These are phyloP conservation scores for Drosophila buzzatii DNA, from an alignment of 2,888 invertebrate genomes.

Conservation along the genomic window DNA sequence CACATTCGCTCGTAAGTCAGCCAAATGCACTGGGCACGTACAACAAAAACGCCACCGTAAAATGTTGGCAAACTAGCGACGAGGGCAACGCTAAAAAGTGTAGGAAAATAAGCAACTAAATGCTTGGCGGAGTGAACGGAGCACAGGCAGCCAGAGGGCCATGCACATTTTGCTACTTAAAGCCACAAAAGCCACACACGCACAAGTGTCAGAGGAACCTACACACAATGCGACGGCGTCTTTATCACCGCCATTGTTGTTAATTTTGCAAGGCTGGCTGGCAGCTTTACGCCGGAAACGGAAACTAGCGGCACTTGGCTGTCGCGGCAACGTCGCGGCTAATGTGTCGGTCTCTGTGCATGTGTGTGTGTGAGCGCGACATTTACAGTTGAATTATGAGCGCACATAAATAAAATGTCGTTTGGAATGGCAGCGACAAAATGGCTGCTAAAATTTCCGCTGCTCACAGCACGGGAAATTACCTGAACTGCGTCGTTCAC, in stretches of 20 bases:
- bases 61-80: slow-evolving; percentile 68
- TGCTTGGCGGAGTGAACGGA: slow-evolving; percentile 29
- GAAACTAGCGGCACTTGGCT: slow-evolving; percentile 77
- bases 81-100: slow-evolving; percentile 66
- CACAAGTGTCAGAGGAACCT: slow-evolving; percentile 22
- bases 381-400: slow-evolving; percentile 79
- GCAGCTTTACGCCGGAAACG: slow-evolving; percentile 74
- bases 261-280: slow-evolving; percentile 74
- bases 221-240: slow-evolving; percentile 58
- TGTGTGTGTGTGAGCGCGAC: slow-evolving; percentile 34
- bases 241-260: slow-evolving; percentile 80
- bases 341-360: slow-evolving; percentile 47
- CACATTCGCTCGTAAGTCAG: slow-evolving; percentile 41
- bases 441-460: slow-evolving; percentile 73
- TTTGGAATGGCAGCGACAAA: slow-evolving; percentile 66
- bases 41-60: slow-evolving; percentile 55
- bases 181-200: slow-evolving; percentile 75
- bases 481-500: slow-evolving; percentile 77
- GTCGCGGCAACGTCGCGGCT: slow-evolving; percentile 57
- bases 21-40: slow-evolving; percentile 54
- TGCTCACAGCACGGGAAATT: slow-evolving; percentile 56
- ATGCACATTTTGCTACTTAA: slow-evolving; percentile 76
- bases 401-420: slow-evolving; percentile 78
- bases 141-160: slow-evolving; percentile 13
- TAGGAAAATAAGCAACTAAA: slow-evolving; percentile 75